phyloP scores from a whole-genome alignment of 2,888 invertebrate species.

The Metalampra italica region DNA sequence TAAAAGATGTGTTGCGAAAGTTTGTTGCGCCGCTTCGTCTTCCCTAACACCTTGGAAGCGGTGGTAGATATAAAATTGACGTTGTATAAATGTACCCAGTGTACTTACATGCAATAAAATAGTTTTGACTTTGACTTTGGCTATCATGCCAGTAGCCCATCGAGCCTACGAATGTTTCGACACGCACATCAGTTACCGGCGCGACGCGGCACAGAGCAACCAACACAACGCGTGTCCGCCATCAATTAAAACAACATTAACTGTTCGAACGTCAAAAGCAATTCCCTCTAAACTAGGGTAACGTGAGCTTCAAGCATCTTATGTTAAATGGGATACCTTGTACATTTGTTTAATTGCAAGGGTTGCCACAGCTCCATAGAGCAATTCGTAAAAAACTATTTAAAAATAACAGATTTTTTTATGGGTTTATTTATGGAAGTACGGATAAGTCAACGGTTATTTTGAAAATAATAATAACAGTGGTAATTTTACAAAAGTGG shows the following conservation, averaged over 20 bases:
- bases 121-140: background rate
- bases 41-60: too few relatives aligned
- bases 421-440: too few relatives aligned
- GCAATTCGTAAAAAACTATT: too few relatives aligned
- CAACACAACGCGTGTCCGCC: constrained; percentile 36
- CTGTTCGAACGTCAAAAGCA: constrained; percentile 45
- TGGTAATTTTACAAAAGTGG: too few relatives aligned
- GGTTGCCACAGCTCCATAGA: background rate
- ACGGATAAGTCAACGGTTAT: too few relatives aligned
- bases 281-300: constrained; percentile 35
- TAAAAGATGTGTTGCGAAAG: too few relatives aligned
- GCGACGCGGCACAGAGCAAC: constrained; percentile 6
- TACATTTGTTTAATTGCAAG: constrained; percentile 13
- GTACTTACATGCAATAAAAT: too few relatives aligned
- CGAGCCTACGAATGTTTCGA: background rate
- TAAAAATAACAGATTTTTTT: too few relatives aligned
- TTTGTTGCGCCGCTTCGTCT: too few relatives aligned
- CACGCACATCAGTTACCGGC: constrained; percentile 1
- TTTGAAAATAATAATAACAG: too few relatives aligned
- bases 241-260: constrained; percentile 66
- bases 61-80: too few relatives aligned
- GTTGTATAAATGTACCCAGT: too few relatives aligned
- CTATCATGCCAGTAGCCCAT: constrained; percentile 5
- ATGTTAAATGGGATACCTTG: constrained; percentile 9
- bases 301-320: constrained; percentile 5